Conservation (phyloP, 2,888 invertebrate species). For the Acrobasis suavella region DNA sequence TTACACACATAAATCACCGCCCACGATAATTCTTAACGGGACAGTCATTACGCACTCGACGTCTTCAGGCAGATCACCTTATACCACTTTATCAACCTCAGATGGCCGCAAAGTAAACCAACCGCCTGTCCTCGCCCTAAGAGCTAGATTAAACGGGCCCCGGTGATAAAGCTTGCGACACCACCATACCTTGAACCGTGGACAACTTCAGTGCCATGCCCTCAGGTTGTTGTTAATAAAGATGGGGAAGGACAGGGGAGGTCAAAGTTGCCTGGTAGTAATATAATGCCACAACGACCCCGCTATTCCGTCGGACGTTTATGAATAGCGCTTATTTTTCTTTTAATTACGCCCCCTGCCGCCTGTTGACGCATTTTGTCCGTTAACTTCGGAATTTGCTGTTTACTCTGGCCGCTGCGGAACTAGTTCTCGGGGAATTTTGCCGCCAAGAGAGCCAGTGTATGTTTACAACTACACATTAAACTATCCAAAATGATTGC, state of each 20-base stretch:
- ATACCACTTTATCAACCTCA: constrained; percentile 64
- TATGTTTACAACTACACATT: background rate
- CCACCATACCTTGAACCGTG: constrained; percentile 51
- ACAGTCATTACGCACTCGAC: constrained; percentile 53
- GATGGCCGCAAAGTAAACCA: constrained; percentile 59
- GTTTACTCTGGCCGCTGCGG: constrained; percentile 11
- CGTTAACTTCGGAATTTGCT: constrained; percentile 26
- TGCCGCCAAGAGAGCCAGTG: background rate
- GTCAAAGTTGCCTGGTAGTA: constrained; percentile 50
- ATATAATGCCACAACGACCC: constrained; percentile 65
- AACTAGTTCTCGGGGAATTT: background rate
- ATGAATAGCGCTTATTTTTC: constrained; percentile 81
- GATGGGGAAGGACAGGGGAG: constrained; percentile 38
- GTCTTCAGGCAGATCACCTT: constrained; percentile 59
- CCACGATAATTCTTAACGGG: constrained; percentile 48
- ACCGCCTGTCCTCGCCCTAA: constrained; percentile 58
- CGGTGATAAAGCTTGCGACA: constrained; percentile 63
- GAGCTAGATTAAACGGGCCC: constrained; percentile 77
- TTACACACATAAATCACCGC: constrained; percentile 34
- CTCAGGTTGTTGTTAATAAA: constrained; percentile 31
- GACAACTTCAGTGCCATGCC: constrained; percentile 29
- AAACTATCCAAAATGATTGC: too few relatives aligned
- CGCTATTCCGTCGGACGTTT: constrained; percentile 72
- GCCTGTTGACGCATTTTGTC: constrained; percentile 58
- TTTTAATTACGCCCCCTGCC: constrained; percentile 74